Evolutionary conservation across 2,888 invertebrate species (phyloP).

Genomic region (Xestia c-nigrum): DNA sequence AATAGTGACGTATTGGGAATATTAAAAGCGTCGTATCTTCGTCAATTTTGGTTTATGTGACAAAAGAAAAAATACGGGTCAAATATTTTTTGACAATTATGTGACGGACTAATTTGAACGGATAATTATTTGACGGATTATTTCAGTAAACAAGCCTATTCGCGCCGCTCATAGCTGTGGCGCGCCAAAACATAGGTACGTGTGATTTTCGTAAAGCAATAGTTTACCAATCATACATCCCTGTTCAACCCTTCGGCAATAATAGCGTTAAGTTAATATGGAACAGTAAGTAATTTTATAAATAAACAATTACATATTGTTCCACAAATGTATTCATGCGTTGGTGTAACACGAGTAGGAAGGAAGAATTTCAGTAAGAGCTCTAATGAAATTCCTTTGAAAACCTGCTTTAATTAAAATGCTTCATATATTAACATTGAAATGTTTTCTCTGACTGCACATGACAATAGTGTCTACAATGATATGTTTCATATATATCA

Average conservation of each 20-base stretch:
- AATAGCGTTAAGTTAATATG: background rate
- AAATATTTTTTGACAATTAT: too few species aligned
- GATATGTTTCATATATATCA: background rate
- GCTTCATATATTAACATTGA: background rate
- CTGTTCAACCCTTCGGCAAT: background rate
- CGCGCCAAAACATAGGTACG: too few species aligned
- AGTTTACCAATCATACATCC: background rate
- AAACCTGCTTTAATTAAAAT: slow-evolving; percentile 29
- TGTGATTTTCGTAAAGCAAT: background rate
- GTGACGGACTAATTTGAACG: too few species aligned
- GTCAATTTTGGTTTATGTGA: too few species aligned
- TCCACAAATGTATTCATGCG: slow-evolving; percentile 10
- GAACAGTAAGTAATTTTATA: background rate
- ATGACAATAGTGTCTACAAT: background rate
- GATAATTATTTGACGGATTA: too few species aligned
- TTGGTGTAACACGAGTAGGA: background rate
- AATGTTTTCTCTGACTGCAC: background rate
- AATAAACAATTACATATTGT: background rate
- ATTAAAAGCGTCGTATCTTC: too few species aligned
- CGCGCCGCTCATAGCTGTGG: too few species aligned
- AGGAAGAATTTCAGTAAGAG: slow-evolving; percentile 8
- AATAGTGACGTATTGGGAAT: too few species aligned
- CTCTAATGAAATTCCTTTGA: slow-evolving; percentile 41
- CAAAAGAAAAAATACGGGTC: too few species aligned
- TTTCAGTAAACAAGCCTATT: too few species aligned